Base-by-base conservation (phyloP, 2,113 vertebrate genomes). In the Semnopithecus entellus region DNA sequence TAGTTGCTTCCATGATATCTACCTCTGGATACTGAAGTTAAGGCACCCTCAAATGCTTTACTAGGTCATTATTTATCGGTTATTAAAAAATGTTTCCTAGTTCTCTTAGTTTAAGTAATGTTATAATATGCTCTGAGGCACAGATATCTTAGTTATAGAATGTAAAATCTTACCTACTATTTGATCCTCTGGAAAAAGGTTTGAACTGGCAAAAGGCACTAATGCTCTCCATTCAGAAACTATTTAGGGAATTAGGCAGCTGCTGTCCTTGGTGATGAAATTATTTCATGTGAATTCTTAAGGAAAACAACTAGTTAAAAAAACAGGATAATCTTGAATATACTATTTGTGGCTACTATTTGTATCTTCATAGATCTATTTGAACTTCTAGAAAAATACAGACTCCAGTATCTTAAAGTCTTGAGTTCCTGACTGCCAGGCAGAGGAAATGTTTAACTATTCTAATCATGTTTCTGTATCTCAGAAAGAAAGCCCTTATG, bases 191-290 rank as follows among this genome's bases (percentile, higher is more conserved):
- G n/a, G 38, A 91, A 80, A 95, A 86, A 70, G 66, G 4, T 91
- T 96, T 94, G 14, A 89, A 23, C 16, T 55, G 78, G 25, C 27
- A 17, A 35, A 76, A 95, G 32, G 14, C 23, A 40, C 64, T 83
- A 59, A n/a, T 32, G 27, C 30, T 83, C 9, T 90, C 59, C 18
- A 20, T 66, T 91, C 52, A 81, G 57, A 94, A 89, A 91, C 66
- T 72, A 30, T 88, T 64, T 40, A 57, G 78, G 48, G 61, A 88
- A 92, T 95, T 85, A 80, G 76, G 92, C 12, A 92, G 98, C 89
- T 50, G 98, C 98, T 98, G 98, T 98, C 98, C 98, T 92, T 98
- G 98, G 98, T 98, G 98, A 96, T 98, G 98, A 98, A 98, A 66
- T 17, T 95, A 95, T 97, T 97, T 97, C 92, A 40, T 89, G 86